These are phyloP conservation scores for Oreochromis spilurus DNA, from an alignment of 2,113 vertebrate genomes.

Conservation along the genomic window DNA sequence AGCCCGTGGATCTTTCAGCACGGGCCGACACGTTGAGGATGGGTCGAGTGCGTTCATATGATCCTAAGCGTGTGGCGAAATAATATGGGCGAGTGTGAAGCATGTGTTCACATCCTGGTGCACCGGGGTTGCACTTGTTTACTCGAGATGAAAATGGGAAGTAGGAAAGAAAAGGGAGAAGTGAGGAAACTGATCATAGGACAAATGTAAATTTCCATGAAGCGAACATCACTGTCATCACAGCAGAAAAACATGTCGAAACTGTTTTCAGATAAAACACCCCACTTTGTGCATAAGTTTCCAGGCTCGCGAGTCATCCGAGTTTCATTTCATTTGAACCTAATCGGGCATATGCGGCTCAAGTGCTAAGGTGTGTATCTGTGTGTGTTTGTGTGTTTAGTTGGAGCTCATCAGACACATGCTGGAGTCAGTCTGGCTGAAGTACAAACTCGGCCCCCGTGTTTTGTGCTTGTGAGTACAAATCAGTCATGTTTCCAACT, in stretches of 20 bases:
- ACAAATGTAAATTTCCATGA: neutral
- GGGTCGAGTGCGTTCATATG: neutral
- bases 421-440: slow-evolving; percentile 85
- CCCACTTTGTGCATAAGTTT: neutral
- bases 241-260: neutral
- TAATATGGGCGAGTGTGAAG: neutral
- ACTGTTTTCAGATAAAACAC: neutral
- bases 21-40: neutral
- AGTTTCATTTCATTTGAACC: slow-evolving; percentile 16
- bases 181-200: neutral
- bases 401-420: slow-evolving; percentile 85
- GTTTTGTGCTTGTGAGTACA: slow-evolving; percentile 81
- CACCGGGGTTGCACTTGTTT: neutral
- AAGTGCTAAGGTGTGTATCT: slow-evolving; percentile 5
- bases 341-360: slow-evolving; percentile 12
- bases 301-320: neutral
- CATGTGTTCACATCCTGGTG: neutral
- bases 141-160: slow-evolving; percentile 29
- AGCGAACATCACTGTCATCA: neutral
- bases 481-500: neutral
- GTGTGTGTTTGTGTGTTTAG: slow-evolving; percentile 70
- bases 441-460: slow-evolving; percentile 72
- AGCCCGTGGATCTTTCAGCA: neutral
- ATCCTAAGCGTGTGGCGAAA: neutral
- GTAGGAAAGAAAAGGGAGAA: neutral